A percentile compares a stretch with the other conserved stretches of the same genome.
Conservation (phyloP, 2,888 invertebrate genomes). For the Meteorus cinctellus region DNA sequence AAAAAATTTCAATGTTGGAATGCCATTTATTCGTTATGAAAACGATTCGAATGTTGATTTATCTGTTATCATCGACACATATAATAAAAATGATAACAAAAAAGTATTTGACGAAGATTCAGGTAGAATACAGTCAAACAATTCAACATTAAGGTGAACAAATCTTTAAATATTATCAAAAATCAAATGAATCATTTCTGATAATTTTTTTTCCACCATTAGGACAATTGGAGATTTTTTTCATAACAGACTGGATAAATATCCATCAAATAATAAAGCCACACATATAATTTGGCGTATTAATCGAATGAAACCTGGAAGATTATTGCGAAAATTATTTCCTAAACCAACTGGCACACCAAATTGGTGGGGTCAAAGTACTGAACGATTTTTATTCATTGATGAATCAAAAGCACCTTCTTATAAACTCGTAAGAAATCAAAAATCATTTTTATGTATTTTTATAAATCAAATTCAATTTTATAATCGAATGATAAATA, state of each 20-base stretch:
- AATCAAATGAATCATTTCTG: background rate
- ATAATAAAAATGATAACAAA: slow-evolving; percentile 74
- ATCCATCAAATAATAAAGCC: slow-evolving; percentile 58
- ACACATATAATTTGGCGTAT: slow-evolving; percentile 80
- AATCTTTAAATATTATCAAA: slow-evolving; percentile 19
- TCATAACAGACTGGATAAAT: slow-evolving; percentile 55
- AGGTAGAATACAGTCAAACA: slow-evolving; percentile 75
- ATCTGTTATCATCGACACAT: slow-evolving; percentile 76
- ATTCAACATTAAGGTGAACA: slow-evolving; percentile 59
- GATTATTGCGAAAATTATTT: slow-evolving; percentile 82
- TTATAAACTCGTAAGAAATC: slow-evolving; percentile 77
- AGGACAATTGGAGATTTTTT: slow-evolving; percentile 63
- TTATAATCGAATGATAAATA: slow-evolving; percentile 13
- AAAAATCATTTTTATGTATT: slow-evolving; percentile 4
- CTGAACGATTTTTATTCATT: slow-evolving; percentile 85
- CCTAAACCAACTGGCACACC: slow-evolving; percentile 82
- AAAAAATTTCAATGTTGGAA: slow-evolving; percentile 75
- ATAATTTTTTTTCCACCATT: slow-evolving; percentile 35
- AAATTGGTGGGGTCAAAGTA: slow-evolving; percentile 81
- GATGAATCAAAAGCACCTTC: slow-evolving; percentile 81
- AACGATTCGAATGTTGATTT: slow-evolving; percentile 77
- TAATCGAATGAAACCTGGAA: slow-evolving; percentile 84
- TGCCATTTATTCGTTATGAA: slow-evolving; percentile 78
- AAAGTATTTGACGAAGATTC: slow-evolving; percentile 79
- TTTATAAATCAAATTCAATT: slow-evolving; percentile 20